phyloP scores from a whole-genome alignment of 2,888 invertebrate species.

The Crematogaster levior region DNA sequence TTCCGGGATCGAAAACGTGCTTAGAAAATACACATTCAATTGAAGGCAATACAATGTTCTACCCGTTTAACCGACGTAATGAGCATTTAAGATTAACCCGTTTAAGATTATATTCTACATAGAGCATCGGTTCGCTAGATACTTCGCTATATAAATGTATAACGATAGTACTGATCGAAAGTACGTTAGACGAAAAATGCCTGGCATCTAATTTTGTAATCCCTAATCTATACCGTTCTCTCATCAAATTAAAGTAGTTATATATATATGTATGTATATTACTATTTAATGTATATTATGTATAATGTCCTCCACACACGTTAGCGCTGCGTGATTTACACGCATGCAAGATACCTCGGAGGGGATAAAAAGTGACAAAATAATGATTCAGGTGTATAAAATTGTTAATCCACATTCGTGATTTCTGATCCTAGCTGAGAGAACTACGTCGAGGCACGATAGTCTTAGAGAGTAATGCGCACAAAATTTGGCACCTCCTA shows the following conservation, averaged over 20 bases:
- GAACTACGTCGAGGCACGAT: neutral
- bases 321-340: slow-evolving; percentile 8
- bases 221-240: slow-evolving; percentile 20
- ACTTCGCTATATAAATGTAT: slow-evolving; percentile 21
- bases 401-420: slow-evolving; percentile 28
- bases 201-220: slow-evolving; percentile 49
- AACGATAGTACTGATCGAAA: slow-evolving; percentile 33
- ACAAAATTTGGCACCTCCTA: slow-evolving; percentile 36
- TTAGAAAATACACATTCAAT: slow-evolving; percentile 21
- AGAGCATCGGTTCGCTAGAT: slow-evolving; percentile 23
- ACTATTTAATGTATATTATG: slow-evolving; percentile 48
- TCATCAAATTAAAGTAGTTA: slow-evolving; percentile 33
- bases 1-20: slow-evolving; percentile 24
- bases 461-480: slow-evolving; percentile 28
- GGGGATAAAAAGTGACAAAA: slow-evolving; percentile 8
- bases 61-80: neutral
- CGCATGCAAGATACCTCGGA: slow-evolving; percentile 18
- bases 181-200: slow-evolving; percentile 37
- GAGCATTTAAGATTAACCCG: neutral
- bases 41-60: slow-evolving; percentile 36
- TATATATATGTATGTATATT: neutral
- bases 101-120: slow-evolving; percentile 19
- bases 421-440: slow-evolving; percentile 17
- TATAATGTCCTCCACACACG: slow-evolving; percentile 36
- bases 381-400: slow-evolving; percentile 41